A percentile compares a stretch with the other conserved stretches of the same genome.
phyloP scores from a whole-genome alignment of 2,888 invertebrate genomes.

The Drosophila conformis region DNA sequence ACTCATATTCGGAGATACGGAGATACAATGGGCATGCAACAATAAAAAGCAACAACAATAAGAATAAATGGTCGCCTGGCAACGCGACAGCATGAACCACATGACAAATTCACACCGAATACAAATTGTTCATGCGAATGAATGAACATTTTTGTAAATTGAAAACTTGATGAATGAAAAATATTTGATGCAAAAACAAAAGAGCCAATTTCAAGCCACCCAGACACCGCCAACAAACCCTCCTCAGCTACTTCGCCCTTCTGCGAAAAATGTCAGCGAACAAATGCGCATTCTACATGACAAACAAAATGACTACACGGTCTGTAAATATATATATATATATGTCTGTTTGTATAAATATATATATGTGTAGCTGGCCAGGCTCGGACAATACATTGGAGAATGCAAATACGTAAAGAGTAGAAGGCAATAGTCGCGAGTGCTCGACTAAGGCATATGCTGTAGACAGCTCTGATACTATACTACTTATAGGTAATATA shows the following conservation, averaged over 20 bases:
- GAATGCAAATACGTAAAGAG: slow-evolving; percentile 10
- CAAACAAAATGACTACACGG: slow-evolving; percentile 7
- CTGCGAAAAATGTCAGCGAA: slow-evolving; percentile 55
- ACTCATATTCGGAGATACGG: not conserved
- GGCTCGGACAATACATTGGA: slow-evolving; percentile 2
- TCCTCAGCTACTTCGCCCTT: not conserved
- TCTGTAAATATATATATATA: not conserved
- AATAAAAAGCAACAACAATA: slow-evolving; percentile 36
- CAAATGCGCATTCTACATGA: slow-evolving; percentile 49
- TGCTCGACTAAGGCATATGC: slow-evolving; percentile 3
- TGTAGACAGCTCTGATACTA: not conserved
- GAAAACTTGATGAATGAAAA: slow-evolving; percentile 83
- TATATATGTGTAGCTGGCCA: slow-evolving; percentile 1
- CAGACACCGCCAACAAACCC: not conserved
- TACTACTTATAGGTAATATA: not conserved
- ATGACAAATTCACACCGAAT: slow-evolving; percentile 82
- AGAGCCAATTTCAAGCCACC: slow-evolving; percentile 58
- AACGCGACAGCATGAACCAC: slow-evolving; percentile 48
- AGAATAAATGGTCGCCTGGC: slow-evolving; percentile 34
- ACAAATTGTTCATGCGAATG: slow-evolving; percentile 79
- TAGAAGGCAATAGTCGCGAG: too few species aligned
- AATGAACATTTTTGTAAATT: slow-evolving; percentile 81
- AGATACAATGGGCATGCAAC: slow-evolving; percentile 25
- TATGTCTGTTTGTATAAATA: slow-evolving; percentile 1
- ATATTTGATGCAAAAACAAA: slow-evolving; percentile 82